Conservation (phyloP, 2,113 vertebrate species). For the Todiramphus chloris region DNA sequence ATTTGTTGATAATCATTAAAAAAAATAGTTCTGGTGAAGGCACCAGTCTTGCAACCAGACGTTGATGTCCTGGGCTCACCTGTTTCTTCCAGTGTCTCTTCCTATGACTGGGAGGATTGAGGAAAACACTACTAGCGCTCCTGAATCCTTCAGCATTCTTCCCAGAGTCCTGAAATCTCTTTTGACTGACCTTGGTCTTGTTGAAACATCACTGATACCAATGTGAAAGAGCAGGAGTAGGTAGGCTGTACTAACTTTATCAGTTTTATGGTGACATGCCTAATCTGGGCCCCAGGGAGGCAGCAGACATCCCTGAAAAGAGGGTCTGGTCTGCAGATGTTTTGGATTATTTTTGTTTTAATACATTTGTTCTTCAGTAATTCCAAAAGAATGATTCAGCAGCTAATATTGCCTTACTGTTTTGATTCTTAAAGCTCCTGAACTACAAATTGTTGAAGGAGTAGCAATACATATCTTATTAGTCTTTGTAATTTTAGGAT, state of each 20-base stretch:
- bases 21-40: background rate
- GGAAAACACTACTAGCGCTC: background rate
- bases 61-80: background rate
- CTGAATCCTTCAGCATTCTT: background rate
- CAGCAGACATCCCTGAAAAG: background rate
- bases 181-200: background rate
- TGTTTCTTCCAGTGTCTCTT: background rate
- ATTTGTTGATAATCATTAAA: background rate
- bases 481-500: background rate
- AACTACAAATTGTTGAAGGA: background rate
- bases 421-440: background rate
- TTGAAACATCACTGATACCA: background rate
- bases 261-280: background rate
- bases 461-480: background rate
- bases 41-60: background rate
- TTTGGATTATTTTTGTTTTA: conserved; percentile 19
- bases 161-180: background rate
- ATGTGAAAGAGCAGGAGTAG: background rate
- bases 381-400: background rate
- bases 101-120: background rate
- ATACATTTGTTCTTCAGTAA: background rate
- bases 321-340: background rate
- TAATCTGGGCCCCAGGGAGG: background rate
- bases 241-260: background rate
- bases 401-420: background rate